A percentile compares a stretch with the other conserved stretches of the same genome.
Evolutionary conservation across 2,797 vertebrate species (phyloP).

Genomic region (Gallinago stenura): DNA sequence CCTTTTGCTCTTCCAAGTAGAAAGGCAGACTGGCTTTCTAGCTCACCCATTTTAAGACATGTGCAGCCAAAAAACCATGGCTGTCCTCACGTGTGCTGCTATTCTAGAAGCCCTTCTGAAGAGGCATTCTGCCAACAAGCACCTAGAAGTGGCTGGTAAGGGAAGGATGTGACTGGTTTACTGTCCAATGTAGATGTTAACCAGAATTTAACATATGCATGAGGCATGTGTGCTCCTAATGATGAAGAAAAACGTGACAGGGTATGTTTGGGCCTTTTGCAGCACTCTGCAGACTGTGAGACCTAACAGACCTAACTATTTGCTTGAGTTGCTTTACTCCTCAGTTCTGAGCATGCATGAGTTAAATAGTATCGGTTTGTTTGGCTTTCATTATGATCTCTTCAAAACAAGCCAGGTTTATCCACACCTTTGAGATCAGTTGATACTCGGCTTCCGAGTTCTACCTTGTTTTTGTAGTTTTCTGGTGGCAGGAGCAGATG

Average conservation of each 20-base stretch:
- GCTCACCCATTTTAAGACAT: slow-evolving; percentile 32
- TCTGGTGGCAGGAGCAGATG: slow-evolving; percentile 30
- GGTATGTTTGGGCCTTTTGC: not conserved
- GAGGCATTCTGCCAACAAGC: slow-evolving; percentile 58
- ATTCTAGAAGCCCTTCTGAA: slow-evolving; percentile 56
- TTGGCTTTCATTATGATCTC: slow-evolving; percentile 5
- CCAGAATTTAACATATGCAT: slow-evolving; percentile 55
- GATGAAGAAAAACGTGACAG: not conserved
- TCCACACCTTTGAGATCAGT: not conserved
- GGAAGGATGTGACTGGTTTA: slow-evolving; percentile 48
- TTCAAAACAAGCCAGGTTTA: not conserved
- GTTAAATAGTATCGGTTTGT: not conserved
- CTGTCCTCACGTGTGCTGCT: slow-evolving; percentile 43
- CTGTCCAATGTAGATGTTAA: slow-evolving; percentile 39
- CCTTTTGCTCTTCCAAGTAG: slow-evolving; percentile 59
- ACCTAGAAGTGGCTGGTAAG: slow-evolving; percentile 62
- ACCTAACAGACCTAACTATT: slow-evolving; percentile 54
- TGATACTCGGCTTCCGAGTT: not conserved
- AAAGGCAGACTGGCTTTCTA: slow-evolving; percentile 44
- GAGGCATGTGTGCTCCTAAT: slow-evolving; percentile 42
- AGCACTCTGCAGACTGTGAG: not conserved
- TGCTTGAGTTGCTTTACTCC: slow-evolving; percentile 12
- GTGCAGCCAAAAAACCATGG: slow-evolving; percentile 29
- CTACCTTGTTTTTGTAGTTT: slow-evolving; percentile 36
- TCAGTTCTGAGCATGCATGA: slow-evolving; percentile 21